These are phyloP conservation scores for Drosophila varians DNA, from an alignment of 1,140 invertebrate genomes.

Conservation along the genomic window DNA sequence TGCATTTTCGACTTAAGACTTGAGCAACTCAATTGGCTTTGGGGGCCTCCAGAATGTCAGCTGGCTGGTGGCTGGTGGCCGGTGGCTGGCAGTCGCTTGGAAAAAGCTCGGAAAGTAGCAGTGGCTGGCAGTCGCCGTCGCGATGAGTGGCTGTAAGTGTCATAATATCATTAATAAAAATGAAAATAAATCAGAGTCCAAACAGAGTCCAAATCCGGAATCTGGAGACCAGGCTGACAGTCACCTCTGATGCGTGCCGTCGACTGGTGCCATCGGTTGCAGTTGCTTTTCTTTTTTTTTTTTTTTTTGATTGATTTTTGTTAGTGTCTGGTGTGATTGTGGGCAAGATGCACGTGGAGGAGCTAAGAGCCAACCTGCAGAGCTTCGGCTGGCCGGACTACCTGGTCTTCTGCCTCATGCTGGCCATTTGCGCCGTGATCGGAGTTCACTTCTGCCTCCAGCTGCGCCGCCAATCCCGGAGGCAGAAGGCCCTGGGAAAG, in stretches of 20 bases:
- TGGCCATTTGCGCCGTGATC: constrained; percentile 88
- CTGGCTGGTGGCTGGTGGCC: constrained; percentile 35
- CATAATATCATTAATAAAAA: constrained; percentile 65
- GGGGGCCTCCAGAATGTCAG: no score
- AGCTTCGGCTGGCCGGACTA: constrained; percentile 89
- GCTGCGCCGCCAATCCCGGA: constrained; percentile 83
- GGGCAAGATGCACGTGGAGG: constrained; percentile 84
- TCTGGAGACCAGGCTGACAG: constrained; percentile 52
- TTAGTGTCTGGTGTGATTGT: constrained; percentile 3
- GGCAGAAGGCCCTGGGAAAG: constrained; percentile 84
- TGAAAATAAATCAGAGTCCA: constrained; percentile 30
- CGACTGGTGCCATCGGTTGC: constrained; percentile 45
- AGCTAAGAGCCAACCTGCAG: constrained; percentile 86
- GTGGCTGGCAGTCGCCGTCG: background rate
- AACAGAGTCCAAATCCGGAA: constrained; percentile 34
- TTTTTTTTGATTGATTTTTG: constrained; percentile 8
- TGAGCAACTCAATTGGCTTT: constrained; percentile 30
- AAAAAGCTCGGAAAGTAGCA: no score
- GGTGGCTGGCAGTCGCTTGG: no score
- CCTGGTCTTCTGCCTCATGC: constrained; percentile 88
- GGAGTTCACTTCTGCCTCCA: constrained; percentile 91
- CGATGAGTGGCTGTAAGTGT: constrained; percentile 35
- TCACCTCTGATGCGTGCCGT: constrained; percentile 63
- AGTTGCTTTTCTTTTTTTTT: background rate
- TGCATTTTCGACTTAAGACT: constrained; percentile 2